Evolutionary conservation across 2,888 invertebrate genomes (phyloP).

Genomic region (Cremastinae sp.): DNA sequence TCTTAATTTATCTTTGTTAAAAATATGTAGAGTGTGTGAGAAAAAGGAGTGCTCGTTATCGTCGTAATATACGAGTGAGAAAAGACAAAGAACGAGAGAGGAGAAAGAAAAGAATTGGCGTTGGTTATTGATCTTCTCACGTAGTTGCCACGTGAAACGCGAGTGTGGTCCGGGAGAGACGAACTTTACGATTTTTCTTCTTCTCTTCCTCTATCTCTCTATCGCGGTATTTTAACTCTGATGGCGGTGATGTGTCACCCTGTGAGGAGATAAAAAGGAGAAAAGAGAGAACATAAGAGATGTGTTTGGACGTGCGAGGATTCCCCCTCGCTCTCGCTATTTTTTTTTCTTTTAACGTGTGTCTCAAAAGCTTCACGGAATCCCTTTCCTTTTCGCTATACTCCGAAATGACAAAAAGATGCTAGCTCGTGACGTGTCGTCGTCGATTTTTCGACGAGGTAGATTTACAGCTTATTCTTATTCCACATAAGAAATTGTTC

Average conservation of each 20-base stretch:
- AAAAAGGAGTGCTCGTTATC: slow-evolving; percentile 30
- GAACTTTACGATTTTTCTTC: slow-evolving; percentile 49
- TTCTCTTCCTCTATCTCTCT: slow-evolving; percentile 8
- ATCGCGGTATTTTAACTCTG: slow-evolving; percentile 1
- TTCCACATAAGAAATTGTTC: too few relatives aligned
- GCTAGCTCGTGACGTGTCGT: background rate
- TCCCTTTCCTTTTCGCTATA: background rate
- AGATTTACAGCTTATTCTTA: too few relatives aligned
- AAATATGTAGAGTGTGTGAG: slow-evolving; percentile 3
- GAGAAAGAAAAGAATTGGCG: slow-evolving; percentile 55
- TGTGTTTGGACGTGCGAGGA: background rate
- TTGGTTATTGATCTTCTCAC: slow-evolving; percentile 61
- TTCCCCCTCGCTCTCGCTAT: background rate
- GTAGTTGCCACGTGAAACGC: slow-evolving; percentile 53
- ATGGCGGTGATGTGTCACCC: slow-evolving; percentile 16
- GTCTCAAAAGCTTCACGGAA: background rate
- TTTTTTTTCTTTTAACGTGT: background rate
- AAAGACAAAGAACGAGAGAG: slow-evolving; percentile 17
- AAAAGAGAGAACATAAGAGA: background rate
- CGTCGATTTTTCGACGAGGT: too few relatives aligned
- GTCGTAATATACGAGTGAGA: slow-evolving; percentile 31
- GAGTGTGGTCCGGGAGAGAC: slow-evolving; percentile 43
- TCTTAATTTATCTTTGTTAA: too few relatives aligned
- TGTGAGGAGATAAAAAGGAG: slow-evolving; percentile 6
- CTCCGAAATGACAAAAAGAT: too few relatives aligned